Conservation (phyloP, 1,140 invertebrate species). For the Pantala flavescens region DNA sequence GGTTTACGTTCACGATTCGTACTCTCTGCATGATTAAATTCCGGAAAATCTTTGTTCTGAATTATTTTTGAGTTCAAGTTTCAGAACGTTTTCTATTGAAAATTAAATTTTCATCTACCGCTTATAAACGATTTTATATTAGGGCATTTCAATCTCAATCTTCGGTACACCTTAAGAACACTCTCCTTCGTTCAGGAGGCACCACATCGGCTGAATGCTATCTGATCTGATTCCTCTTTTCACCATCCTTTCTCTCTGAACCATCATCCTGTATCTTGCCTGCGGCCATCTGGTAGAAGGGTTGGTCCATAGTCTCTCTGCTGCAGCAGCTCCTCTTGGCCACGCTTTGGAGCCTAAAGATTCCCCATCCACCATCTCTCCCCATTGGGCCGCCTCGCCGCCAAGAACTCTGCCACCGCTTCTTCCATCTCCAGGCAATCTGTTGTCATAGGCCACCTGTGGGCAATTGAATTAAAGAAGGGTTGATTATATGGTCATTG, state of each 20-base stretch:
- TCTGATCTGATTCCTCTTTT: slow-evolving; percentile 52
- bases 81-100: too few relatives aligned
- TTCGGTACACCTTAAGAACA: slow-evolving; percentile 37
- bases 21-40: too few relatives aligned
- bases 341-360: slow-evolving; percentile 27
- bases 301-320: slow-evolving; percentile 33
- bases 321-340: slow-evolving; percentile 28
- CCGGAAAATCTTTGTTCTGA: too few relatives aligned
- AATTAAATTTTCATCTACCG: too few relatives aligned
- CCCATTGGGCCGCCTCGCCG: slow-evolving; percentile 64
- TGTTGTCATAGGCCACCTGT: slow-evolving; percentile 41
- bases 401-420: slow-evolving; percentile 37
- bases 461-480: too few relatives aligned
- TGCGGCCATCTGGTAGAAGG: slow-evolving; percentile 19
- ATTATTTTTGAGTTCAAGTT: too few relatives aligned
- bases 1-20: too few relatives aligned
- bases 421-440: slow-evolving; percentile 30
- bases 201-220: slow-evolving; percentile 62
- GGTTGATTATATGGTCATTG: too few relatives aligned
- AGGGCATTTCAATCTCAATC: too few relatives aligned
- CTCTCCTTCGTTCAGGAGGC: slow-evolving; percentile 54
- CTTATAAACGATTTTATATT: too few relatives aligned
- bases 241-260: slow-evolving; percentile 51
- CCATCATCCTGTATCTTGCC: slow-evolving; percentile 28
- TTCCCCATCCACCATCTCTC: slow-evolving; percentile 48